A percentile compares a stretch with the other conserved stretches of the same genome.
phyloP scores from a whole-genome alignment of 2,797 vertebrate species.

The Denticeps clupeoides region DNA sequence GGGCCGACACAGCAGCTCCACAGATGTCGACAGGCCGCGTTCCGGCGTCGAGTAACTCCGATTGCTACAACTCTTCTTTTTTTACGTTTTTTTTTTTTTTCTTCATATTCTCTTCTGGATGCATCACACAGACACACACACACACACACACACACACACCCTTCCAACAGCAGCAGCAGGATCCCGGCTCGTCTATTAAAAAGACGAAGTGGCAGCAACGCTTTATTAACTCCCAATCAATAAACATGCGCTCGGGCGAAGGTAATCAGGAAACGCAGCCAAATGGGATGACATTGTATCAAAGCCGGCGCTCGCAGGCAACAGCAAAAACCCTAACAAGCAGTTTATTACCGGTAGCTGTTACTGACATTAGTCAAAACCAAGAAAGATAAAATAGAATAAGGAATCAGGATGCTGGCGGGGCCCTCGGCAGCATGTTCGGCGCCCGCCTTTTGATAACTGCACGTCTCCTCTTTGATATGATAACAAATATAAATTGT shows the following conservation, averaged over 20 bases:
- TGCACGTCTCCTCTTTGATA: slow-evolving; percentile 89
- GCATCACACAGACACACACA: slow-evolving; percentile 18
- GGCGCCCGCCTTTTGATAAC: slow-evolving; percentile 84
- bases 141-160: slow-evolving; percentile 24
- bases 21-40: too few relatives aligned
- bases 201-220: slow-evolving; percentile 31
- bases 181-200: too few relatives aligned
- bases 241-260: slow-evolving; percentile 88
- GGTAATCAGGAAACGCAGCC: slow-evolving; percentile 96
- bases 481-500: slow-evolving; percentile 99
- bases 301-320: slow-evolving; percentile 93
- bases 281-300: slow-evolving; percentile 96
- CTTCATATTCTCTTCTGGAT: too few relatives aligned
- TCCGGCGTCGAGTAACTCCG: too few relatives aligned
- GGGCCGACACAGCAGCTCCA: too few relatives aligned
- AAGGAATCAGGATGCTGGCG: slow-evolving; percentile 82
- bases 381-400: slow-evolving; percentile 99
- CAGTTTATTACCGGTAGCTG: slow-evolving; percentile 98
- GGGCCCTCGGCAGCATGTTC: slow-evolving; percentile 77
- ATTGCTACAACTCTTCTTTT: too few relatives aligned
- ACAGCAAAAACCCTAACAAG: slow-evolving; percentile 91
- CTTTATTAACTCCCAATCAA: slow-evolving; percentile 98
- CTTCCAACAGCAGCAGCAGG: too few relatives aligned
- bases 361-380: slow-evolving; percentile 99
- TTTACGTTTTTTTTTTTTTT: too few relatives aligned